phyloP scores from a whole-genome alignment of 2,113 vertebrate genomes.

The Trichomycterus rosablanca region DNA sequence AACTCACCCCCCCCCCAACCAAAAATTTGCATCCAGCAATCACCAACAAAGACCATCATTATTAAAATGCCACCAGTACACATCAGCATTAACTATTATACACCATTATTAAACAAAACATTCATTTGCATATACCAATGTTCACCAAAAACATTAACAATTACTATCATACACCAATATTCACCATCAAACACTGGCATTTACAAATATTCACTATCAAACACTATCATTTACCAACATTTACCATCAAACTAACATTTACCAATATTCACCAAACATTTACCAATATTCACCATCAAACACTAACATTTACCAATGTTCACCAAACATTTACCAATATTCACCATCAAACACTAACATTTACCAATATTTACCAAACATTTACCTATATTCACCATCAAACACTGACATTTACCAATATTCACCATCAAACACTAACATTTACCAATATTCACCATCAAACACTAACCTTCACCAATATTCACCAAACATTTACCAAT shows the following conservation, averaged over 20 bases:
- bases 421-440: not conserved
- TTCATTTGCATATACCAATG: not conserved
- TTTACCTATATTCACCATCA: constrained; percentile 14
- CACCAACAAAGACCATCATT: not conserved
- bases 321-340: not conserved
- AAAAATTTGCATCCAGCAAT: not conserved
- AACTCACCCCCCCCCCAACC: too few species aligned
- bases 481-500: constrained; percentile 18
- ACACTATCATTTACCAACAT: not conserved
- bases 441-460: too few species aligned
- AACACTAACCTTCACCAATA: not conserved
- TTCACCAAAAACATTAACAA: not conserved
- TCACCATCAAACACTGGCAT: not conserved
- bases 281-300: not conserved
- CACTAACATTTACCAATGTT: too few species aligned
- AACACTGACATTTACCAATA: constrained; percentile 10
- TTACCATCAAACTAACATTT: constrained; percentile 21
- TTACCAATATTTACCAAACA: too few species aligned
- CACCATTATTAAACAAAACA: too few species aligned
- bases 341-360: constrained; percentile 16
- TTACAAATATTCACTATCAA: not conserved
- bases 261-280: constrained; percentile 28
- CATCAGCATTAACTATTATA: not conserved
- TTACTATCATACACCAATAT: not conserved
- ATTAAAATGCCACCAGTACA: not conserved